These are phyloP conservation scores for Tricholaema leucomelas DNA, from an alignment of 2,113 vertebrate species.

Conservation along the genomic window DNA sequence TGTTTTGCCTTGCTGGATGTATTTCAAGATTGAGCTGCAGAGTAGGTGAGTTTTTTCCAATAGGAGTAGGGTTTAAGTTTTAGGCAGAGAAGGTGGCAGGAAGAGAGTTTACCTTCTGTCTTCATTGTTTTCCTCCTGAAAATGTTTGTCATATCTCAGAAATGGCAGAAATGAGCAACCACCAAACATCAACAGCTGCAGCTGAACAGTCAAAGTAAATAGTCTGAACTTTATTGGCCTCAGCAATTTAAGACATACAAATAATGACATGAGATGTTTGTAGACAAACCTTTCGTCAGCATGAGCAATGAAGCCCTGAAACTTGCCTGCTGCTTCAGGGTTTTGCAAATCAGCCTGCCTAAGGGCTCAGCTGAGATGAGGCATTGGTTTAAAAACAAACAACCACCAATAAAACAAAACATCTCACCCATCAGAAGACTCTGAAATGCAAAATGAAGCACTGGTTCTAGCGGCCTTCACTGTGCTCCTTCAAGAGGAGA, in stretches of 20 bases:
- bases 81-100: neutral
- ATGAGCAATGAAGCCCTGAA: no score
- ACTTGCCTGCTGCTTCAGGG: no score
- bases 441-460: no score
- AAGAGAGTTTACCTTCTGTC: neutral
- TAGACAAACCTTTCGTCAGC: no score
- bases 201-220: neutral
- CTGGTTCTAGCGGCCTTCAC: no score
- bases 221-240: neutral
- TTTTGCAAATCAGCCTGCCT: neutral
- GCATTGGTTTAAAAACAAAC: neutral
- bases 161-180: neutral
- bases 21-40: slow-evolving; percentile 20
- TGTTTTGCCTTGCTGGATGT: neutral
- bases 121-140: neutral
- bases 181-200: neutral
- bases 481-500: no score
- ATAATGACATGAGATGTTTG: neutral
- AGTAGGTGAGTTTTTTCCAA: neutral
- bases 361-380: neutral
- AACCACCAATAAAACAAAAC: no score
- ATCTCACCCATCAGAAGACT: no score
- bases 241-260: neutral
- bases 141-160: neutral
- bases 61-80: neutral